Evolutionary conservation across 2,888 invertebrate genomes (phyloP).

Genomic region (Tetragonula carbonaria): DNA sequence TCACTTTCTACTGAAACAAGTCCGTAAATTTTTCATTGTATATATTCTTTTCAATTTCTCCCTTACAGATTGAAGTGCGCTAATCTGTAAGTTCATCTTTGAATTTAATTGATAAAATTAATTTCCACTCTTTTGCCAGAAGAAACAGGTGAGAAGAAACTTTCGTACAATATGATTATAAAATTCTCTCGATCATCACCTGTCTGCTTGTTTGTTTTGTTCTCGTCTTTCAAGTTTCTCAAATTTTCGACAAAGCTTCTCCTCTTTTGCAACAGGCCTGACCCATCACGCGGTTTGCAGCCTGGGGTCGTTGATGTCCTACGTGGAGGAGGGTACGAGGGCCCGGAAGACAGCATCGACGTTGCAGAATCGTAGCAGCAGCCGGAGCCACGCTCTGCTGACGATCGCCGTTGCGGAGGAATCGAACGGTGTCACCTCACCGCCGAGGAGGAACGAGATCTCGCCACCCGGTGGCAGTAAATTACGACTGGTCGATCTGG

Average conservation of each 20-base stretch:
- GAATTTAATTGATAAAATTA: no score
- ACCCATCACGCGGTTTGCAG: slow-evolving; percentile 87
- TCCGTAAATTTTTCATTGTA: no score
- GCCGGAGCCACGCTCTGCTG: slow-evolving; percentile 90
- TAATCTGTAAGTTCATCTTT: no score
- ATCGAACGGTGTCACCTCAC: slow-evolving; percentile 81
- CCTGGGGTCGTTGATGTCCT: slow-evolving; percentile 85
- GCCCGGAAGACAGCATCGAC: slow-evolving; percentile 90
- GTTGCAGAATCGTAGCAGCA: slow-evolving; percentile 89
- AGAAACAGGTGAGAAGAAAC: no score
- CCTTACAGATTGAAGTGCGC: no score
- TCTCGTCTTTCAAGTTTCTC: neutral
- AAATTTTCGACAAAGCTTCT: neutral
- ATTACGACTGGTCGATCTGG: slow-evolving; percentile 87
- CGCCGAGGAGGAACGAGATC: slow-evolving; percentile 79
- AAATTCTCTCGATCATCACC: neutral
- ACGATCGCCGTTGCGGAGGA: slow-evolving; percentile 87
- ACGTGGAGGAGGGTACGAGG: slow-evolving; percentile 87
- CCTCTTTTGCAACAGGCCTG: slow-evolving; percentile 85
- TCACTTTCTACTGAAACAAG: no score
- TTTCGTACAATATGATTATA: neutral
- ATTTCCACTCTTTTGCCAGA: no score
- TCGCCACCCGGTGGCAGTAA: slow-evolving; percentile 85
- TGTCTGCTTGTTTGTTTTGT: neutral
- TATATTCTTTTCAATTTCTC: no score